Evolutionary conservation across 2,797 vertebrate species (phyloP).

Genomic region (Oryzias dopingdopingensis): DNA sequence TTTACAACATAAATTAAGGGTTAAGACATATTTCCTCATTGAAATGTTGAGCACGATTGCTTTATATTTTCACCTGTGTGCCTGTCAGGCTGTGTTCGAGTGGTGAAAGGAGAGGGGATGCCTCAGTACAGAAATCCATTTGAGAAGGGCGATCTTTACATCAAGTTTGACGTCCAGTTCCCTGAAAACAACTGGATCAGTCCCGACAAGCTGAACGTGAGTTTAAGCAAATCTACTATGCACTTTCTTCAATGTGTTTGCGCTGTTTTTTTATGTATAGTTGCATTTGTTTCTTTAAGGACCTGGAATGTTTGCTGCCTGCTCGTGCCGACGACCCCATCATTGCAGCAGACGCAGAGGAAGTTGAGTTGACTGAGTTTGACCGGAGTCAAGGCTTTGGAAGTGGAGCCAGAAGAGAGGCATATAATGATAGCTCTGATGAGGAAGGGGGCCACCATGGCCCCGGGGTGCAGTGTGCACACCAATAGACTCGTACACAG

Average conservation of each 20-base stretch:
- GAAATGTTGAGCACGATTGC: background rate
- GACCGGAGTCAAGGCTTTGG: slow-evolving; percentile 89
- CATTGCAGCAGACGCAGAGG: slow-evolving; percentile 90
- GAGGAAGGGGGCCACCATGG: slow-evolving; percentile 94
- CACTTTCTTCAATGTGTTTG: too few relatives aligned
- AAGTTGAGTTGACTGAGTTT: slow-evolving; percentile 95
- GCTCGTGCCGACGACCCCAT: slow-evolving; percentile 89
- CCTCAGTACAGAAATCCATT: slow-evolving; percentile 98
- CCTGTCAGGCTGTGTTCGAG: slow-evolving; percentile 84
- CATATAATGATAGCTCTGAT: slow-evolving; percentile 97
- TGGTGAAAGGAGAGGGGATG: slow-evolving; percentile 97
- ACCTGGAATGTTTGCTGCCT: slow-evolving; percentile 95
- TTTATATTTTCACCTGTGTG: slow-evolving; percentile 3
- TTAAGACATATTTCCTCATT: background rate
- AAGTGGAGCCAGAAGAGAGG: slow-evolving; percentile 90
- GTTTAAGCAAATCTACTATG: slow-evolving; percentile 24
- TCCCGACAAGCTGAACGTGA: slow-evolving; percentile 93
- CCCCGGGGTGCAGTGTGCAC: slow-evolving; percentile 96
- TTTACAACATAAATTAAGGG: too few relatives aligned
- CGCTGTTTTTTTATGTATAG: background rate
- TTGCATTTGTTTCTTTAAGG: slow-evolving; percentile 70
- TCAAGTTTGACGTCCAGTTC: slow-evolving; percentile 98
- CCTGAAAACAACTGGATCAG: slow-evolving; percentile 99
- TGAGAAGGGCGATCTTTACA: slow-evolving; percentile 96
- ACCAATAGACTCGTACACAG: slow-evolving; percentile 83